Base-by-base conservation (phyloP, 2,888 invertebrate genomes). In the Octonoba sinensis region DNA sequence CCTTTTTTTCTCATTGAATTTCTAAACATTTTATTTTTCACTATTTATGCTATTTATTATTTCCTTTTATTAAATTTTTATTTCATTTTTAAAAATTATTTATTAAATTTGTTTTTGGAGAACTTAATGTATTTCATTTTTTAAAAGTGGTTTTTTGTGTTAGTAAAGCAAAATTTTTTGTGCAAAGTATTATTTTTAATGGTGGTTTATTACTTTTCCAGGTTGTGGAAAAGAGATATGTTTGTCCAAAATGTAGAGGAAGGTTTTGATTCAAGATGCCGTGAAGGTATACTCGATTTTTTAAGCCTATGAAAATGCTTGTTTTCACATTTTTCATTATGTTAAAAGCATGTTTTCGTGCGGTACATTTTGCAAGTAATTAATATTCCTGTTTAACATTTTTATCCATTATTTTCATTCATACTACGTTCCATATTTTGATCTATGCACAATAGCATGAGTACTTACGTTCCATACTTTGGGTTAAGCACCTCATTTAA, bases 241-340 rank as follows among this genome's bases (percentile, higher is more conserved):
- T 96, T 95, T 90, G 93, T 95, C 86, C 95, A 94, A 89, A 93
- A 93, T 88, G 91, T 94, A 86, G 92, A 94, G 84, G 94, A 93
- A 49, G 94, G 93, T 87, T 92, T 92, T 89, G 92, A 91, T 87
- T 90, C 92, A 1, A 91, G 90, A 85, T 92, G 91, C 88, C 93
- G 93, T 82, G 92, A 92, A 86, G 92, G 93, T 84, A 84, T 49
- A 44, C 62, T 60, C 18, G 62, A 62, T 18, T 62, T 62, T 62
- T 46, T 62, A 11, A 15, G 57, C 3, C 6, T 18, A 6, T 54
- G 16, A 36, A 36, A 36, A 36, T 36, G 36, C 36, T 36, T 8
- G 36, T 36, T 36, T 36, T 36, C 36, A 36, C 3, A 36, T 36
- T 36, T 36, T 36, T 36, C 1, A 36, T 36, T 36, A 36, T 36